Evolutionary conservation across 92 coral and sea anemone species (phyloP).

Genomic region (Diadumene lineata): DNA sequence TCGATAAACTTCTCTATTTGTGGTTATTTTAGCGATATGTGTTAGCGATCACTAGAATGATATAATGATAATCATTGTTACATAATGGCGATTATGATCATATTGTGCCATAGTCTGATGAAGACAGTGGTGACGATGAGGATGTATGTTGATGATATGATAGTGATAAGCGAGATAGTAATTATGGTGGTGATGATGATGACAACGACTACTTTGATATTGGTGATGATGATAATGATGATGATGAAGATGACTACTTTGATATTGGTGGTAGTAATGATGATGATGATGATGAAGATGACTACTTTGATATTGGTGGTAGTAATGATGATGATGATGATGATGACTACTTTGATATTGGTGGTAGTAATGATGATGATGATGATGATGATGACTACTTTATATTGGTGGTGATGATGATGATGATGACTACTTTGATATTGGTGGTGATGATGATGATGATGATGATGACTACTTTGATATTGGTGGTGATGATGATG

Average conservation of each 20-base stretch:
- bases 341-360: neutral
- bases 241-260: neutral
- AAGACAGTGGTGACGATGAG: no score
- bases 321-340: neutral
- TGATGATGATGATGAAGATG: neutral
- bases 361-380: neutral
- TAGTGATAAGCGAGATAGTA: neutral
- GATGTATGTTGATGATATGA: no score
- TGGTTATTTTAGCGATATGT: no score
- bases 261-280: neutral
- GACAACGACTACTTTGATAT: neutral
- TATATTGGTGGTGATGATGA: neutral
- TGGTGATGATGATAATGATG: neutral
- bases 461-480: no score
- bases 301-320: neutral
- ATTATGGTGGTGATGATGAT: neutral
- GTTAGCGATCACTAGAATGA: no score
- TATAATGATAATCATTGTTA: no score
- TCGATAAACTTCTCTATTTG: no score
- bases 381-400: neutral
- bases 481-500: neutral
- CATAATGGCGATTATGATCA: no score
- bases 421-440: neutral
- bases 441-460: neutral
- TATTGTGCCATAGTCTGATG: no score